These are phyloP conservation scores for Hymenopus coronatus DNA, from an alignment of 2,888 invertebrate species.

Conservation along the genomic window DNA sequence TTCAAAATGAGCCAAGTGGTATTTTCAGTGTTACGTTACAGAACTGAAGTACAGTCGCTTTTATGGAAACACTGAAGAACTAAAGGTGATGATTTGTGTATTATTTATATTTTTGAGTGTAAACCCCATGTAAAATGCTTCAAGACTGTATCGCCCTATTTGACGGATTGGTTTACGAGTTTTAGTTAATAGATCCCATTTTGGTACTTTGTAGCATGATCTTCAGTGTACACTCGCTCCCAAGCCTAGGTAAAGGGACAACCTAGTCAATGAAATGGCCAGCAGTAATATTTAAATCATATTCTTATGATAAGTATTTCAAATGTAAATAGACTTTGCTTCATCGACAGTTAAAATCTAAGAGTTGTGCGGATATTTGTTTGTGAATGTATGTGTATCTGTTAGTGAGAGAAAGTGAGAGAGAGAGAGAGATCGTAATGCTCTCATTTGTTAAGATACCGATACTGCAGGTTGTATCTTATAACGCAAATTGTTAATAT, in stretches of 20 bases:
- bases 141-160: too few species aligned
- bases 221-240: neutral
- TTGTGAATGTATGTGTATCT: neutral
- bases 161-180: neutral
- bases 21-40: neutral
- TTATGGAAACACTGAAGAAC: neutral
- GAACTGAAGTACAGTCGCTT: neutral
- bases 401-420: neutral
- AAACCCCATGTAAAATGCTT: neutral
- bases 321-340: neutral
- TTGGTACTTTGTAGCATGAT: neutral
- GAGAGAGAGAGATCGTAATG: neutral
- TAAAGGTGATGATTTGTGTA: neutral
- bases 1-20: neutral
- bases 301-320: neutral
- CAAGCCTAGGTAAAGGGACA: neutral
- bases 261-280: neutral
- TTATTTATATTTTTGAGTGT: neutral
- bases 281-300: neutral
- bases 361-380: neutral
- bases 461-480: neutral
- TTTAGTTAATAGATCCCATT: neutral
- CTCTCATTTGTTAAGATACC: neutral
- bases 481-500: neutral
- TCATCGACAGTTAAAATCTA: neutral